Evolutionary conservation across 2,797 vertebrate species (phyloP).

Genomic region (Threskiornis aethiopicus): DNA sequence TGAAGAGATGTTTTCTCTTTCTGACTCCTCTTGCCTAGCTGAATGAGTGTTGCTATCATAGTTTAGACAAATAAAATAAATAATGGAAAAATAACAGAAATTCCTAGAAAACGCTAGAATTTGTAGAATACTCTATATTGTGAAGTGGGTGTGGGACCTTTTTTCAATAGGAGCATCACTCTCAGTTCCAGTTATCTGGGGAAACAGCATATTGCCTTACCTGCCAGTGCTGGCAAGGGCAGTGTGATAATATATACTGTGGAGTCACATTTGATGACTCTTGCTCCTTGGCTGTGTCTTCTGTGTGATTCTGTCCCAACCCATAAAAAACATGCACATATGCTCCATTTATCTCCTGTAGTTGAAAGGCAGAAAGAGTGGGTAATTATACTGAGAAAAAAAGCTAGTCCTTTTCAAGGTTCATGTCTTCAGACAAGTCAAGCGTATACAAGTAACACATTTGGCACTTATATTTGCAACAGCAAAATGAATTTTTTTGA

Average conservation of each 20-base stretch:
- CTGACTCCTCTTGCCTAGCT: background rate
- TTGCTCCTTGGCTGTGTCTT: background rate
- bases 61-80: background rate
- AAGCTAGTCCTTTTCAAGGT: conserved; percentile 34
- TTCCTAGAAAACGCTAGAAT: background rate
- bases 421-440: conserved; percentile 37
- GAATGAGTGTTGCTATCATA: background rate
- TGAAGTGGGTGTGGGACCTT: background rate
- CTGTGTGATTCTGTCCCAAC: background rate
- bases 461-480: conserved; percentile 43
- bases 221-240: background rate
- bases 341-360: conserved; percentile 45
- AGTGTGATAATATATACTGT: background rate
- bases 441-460: conserved; percentile 7
- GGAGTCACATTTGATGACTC: background rate
- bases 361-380: conserved; percentile 50
- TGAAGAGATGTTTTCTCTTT: background rate
- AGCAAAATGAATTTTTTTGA: conserved; percentile 41
- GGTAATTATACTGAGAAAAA: conserved; percentile 51
- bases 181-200: background rate
- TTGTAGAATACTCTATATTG: background rate
- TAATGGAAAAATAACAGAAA: background rate
- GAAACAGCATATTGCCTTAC: background rate
- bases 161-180: background rate
- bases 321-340: conserved; percentile 8